Percentiles rank a stretch among this genome's conserved stretches.
Conservation (phyloP, 2,888 invertebrate genomes). For the Pachycephus smyrnensis region DNA sequence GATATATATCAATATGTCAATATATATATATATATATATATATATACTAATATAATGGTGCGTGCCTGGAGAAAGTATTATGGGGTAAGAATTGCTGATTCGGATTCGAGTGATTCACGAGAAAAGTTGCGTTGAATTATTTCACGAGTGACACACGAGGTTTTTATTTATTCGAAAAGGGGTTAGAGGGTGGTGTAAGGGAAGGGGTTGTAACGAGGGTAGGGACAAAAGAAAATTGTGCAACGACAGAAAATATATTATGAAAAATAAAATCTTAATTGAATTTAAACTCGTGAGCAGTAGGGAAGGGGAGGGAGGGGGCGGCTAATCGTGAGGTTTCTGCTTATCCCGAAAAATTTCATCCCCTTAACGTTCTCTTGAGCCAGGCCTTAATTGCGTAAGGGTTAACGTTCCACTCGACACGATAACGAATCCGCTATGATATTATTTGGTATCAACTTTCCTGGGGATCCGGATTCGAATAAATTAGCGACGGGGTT, state of each 20-base stretch:
- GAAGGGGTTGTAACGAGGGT: not conserved
- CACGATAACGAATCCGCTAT: not conserved
- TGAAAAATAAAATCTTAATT: not conserved
- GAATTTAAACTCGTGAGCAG: not conserved
- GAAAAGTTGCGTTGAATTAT: not conserved
- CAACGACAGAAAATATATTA: not conserved
- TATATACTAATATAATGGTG: not conserved
- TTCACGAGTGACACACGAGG: not conserved
- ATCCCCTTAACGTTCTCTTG: not conserved
- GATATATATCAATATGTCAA: not conserved
- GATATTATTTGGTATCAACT: not conserved
- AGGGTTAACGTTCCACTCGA: not conserved
- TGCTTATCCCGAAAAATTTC: not conserved
- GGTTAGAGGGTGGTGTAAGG: not conserved
- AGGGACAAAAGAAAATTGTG: not conserved
- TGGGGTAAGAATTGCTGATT: not conserved
- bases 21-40: too few relatives aligned
- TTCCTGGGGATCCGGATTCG: not conserved
- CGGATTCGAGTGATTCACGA: not conserved
- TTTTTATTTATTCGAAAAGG: not conserved
- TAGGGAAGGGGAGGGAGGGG: not conserved
- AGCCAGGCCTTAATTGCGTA: not conserved
- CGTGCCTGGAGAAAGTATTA: not conserved
- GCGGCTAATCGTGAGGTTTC: not conserved
- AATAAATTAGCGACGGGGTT: not conserved